Evolutionary conservation across 2,113 vertebrate genomes (phyloP).

Genomic region (Micromys minutus): DNA sequence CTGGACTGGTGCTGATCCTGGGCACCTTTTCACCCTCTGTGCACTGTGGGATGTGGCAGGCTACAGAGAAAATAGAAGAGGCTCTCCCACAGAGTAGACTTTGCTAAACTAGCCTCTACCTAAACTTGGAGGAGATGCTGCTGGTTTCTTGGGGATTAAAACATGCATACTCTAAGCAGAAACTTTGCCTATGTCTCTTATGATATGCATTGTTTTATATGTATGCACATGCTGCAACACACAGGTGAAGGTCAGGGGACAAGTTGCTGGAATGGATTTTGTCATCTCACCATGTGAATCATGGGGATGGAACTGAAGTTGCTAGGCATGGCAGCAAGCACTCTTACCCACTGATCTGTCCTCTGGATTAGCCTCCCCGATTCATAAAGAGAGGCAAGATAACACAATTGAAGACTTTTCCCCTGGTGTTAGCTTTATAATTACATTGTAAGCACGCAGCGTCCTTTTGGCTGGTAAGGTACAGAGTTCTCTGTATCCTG

Average conservation of each 20-base stretch:
- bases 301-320: neutral
- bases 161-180: too few relatives aligned
- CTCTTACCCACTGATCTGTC: neutral
- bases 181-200: neutral
- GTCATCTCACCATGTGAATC: neutral
- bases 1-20: neutral
- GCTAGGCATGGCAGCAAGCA: neutral
- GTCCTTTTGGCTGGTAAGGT: neutral
- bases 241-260: neutral
- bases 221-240: too few relatives aligned
- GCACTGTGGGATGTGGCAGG: constrained; percentile 28
- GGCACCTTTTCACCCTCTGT: constrained; percentile 49
- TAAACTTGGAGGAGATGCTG: neutral
- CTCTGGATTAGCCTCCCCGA: neutral
- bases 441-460: neutral
- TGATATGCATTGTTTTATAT: neutral
- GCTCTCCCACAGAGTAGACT: neutral
- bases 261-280: neutral
- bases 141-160: neutral
- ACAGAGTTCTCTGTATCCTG: neutral
- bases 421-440: neutral
- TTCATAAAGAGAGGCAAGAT: constrained; percentile 44
- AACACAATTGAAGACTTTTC: neutral
- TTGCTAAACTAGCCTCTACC: neutral
- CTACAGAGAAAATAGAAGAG: constrained; percentile 28